Percentiles rank a stretch among this genome's conserved stretches.
These are phyloP conservation scores for Kuschelorhynchus macadamiae DNA, from an alignment of 2,888 invertebrate species.

Conservation along the genomic window DNA sequence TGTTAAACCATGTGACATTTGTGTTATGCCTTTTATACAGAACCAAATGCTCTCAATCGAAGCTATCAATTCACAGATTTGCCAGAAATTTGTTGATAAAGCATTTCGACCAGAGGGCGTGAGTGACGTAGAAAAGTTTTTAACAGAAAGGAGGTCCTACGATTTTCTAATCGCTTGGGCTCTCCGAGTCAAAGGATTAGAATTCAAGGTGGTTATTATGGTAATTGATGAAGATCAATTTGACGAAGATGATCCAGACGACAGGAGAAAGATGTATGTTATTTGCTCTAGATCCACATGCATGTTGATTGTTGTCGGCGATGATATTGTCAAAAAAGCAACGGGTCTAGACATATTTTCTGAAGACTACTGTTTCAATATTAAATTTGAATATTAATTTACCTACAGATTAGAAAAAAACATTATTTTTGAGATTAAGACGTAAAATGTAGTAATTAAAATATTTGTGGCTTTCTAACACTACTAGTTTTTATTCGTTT, in stretches of 20 bases:
- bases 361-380: constrained; percentile 60
- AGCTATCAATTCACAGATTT: constrained; percentile 61
- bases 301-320: constrained; percentile 62
- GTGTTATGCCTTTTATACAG: constrained; percentile 63
- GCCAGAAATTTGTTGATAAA: constrained; percentile 62
- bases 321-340: constrained; percentile 54
- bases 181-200: constrained; percentile 64
- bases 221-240: constrained; percentile 65
- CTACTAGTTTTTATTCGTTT: too few species aligned
- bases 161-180: constrained; percentile 65
- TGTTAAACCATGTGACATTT: constrained; percentile 64
- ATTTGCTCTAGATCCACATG: constrained; percentile 65
- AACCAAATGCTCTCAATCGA: constrained; percentile 58
- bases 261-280: constrained; percentile 64
- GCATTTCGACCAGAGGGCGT: constrained; percentile 62
- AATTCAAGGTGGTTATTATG: constrained; percentile 65
- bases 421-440: too few species aligned
- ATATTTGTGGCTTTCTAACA: too few species aligned
- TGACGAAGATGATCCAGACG: constrained; percentile 62
- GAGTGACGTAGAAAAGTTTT: constrained; percentile 62
- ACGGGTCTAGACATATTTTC: constrained; percentile 58
- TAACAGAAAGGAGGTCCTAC: constrained; percentile 59
- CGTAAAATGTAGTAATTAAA: too few species aligned
- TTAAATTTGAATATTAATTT: constrained; percentile 22
- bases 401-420: too few species aligned